Conservation (phyloP, 2,113 vertebrate genomes). For the Forbesichthys agassizii region DNA sequence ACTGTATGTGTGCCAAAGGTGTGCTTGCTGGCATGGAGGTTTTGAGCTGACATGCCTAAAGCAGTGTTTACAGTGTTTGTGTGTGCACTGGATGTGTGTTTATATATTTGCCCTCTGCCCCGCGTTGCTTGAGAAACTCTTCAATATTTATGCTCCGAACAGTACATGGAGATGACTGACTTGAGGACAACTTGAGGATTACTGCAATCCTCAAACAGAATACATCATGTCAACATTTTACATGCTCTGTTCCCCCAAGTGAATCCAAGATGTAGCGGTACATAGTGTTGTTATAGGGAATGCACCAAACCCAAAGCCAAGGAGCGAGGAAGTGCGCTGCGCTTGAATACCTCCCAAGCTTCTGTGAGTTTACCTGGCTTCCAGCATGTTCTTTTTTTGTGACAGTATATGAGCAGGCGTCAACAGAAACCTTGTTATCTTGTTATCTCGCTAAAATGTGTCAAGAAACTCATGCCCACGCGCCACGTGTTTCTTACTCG, state of each 20-base stretch:
- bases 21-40: no score
- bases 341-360: slow-evolving; percentile 7
- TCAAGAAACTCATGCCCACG: no score
- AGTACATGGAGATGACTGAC: slow-evolving; percentile 29
- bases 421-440: no score
- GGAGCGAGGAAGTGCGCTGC: slow-evolving; percentile 3
- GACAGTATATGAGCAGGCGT: not conserved
- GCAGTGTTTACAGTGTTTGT: slow-evolving; percentile 15
- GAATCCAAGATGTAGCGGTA: slow-evolving; percentile 33
- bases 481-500: no score
- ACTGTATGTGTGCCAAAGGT: no score
- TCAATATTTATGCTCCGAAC: slow-evolving; percentile 50
- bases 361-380: not conserved
- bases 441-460: no score
- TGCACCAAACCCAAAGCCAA: slow-evolving; percentile 19
- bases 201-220: slow-evolving; percentile 63
- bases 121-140: slow-evolving; percentile 17
- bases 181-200: slow-evolving; percentile 53
- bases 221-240: slow-evolving; percentile 61
- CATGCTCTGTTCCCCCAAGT: slow-evolving; percentile 31
- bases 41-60: not conserved
- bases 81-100: not conserved
- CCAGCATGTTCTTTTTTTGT: not conserved
- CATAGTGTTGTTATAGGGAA: slow-evolving; percentile 21
- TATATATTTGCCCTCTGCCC: slow-evolving; percentile 2